A percentile compares a stretch with the other conserved stretches of the same genome.
Conservation (phyloP, 2,797 vertebrate genomes). For the Sparus aurata region DNA sequence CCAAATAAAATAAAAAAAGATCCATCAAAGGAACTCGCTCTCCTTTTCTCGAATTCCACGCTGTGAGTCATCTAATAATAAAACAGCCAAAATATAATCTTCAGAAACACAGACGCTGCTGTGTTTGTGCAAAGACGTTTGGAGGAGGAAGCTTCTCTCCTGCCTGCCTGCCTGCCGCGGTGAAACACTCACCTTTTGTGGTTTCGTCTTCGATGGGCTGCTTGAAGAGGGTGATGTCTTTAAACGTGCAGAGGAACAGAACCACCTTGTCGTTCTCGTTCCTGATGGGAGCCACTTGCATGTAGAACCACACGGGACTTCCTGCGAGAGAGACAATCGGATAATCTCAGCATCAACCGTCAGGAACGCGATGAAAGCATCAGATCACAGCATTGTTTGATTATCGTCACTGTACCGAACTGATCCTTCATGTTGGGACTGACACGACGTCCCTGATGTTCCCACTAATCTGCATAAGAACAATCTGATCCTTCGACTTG, state of each 20-base stretch:
- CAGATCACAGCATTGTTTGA: too few species aligned
- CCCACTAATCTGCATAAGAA: background rate
- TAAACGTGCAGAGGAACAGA: conserved; percentile 97
- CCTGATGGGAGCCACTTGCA: conserved; percentile 98
- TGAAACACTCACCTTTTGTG: conserved; percentile 88
- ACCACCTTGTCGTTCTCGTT: conserved; percentile 98
- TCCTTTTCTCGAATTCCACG: background rate
- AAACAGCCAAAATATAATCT: background rate
- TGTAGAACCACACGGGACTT: conserved; percentile 98
- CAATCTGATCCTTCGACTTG: background rate
- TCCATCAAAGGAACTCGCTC: background rate
- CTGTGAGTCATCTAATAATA: conserved; percentile 16
- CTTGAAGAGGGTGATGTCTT: conserved; percentile 98
- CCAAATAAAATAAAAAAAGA: background rate
- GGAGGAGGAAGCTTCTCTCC: background rate
- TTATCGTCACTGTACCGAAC: background rate
- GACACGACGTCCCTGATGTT: background rate
- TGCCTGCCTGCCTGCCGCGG: background rate
- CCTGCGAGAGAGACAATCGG: conserved; percentile 77
- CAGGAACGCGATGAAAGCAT: too few species aligned
- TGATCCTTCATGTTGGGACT: background rate
- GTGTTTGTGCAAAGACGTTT: background rate
- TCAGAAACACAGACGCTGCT: background rate
- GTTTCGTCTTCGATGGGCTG: conserved; percentile 97
- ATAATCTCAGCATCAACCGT: background rate